phyloP scores from a whole-genome alignment of 1,140 invertebrate genomes.

The Batillaria attramentaria region DNA sequence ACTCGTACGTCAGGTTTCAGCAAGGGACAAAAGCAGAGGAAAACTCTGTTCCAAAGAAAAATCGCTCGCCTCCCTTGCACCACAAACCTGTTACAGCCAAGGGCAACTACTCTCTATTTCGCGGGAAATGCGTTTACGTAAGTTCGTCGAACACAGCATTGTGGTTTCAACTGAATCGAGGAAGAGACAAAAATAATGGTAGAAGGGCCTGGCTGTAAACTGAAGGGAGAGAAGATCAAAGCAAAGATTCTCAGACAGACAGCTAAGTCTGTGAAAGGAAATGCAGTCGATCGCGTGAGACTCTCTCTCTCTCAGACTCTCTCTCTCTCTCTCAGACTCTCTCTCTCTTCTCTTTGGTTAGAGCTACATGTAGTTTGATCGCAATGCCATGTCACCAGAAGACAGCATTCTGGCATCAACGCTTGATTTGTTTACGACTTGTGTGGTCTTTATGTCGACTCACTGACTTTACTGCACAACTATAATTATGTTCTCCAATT shows the following conservation, averaged over 20 bases:
- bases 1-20: neutral
- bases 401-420: no score
- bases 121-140: neutral
- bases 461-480: no score
- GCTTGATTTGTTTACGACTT: no score
- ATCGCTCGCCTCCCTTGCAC: neutral
- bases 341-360: neutral
- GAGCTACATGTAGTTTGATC: neutral
- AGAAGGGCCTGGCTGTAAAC: slow-evolving; percentile 66
- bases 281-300: slow-evolving; percentile 47
- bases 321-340: neutral
- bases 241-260: slow-evolving; percentile 49
- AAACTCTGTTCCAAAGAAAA: neutral
- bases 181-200: slow-evolving; percentile 52
- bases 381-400: neutral
- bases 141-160: neutral
- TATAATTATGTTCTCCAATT: no score
- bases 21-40: neutral
- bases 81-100: neutral
- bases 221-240: slow-evolving; percentile 66
- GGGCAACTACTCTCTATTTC: neutral
- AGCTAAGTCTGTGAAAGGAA: slow-evolving; percentile 47
- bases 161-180: no score
- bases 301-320: slow-evolving; percentile 12
- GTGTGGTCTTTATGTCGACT: no score